Conservation (phyloP, 1,140 invertebrate species). For the Drosophila pandora region DNA sequence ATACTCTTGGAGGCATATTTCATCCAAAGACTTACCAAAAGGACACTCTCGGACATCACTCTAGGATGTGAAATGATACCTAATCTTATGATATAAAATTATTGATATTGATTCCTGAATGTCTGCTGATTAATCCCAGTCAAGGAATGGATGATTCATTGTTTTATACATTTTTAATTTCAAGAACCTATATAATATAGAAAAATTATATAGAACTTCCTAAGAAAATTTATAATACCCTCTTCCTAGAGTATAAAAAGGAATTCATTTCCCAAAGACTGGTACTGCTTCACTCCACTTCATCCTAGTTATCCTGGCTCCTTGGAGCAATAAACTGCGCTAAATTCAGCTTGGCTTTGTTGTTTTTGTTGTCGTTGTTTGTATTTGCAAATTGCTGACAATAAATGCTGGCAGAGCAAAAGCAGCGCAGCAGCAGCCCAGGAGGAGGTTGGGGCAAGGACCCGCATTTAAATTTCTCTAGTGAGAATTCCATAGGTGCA, state of each 20-base stretch:
- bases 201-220: too few relatives aligned
- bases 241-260: slow-evolving; percentile 40
- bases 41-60: too few relatives aligned
- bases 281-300: slow-evolving; percentile 32
- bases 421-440: slow-evolving; percentile 16
- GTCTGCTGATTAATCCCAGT: too few relatives aligned
- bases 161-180: too few relatives aligned
- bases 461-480: slow-evolving; percentile 71
- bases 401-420: slow-evolving; percentile 73
- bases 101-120: too few relatives aligned
- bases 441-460: background rate
- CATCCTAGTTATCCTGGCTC: slow-evolving; percentile 35
- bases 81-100: too few relatives aligned
- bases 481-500: slow-evolving; percentile 64
- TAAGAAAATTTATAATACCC: background rate
- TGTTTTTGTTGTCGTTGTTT: slow-evolving; percentile 53
- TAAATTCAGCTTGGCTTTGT: slow-evolving; percentile 70
- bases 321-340: slow-evolving; percentile 81
- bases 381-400: slow-evolving; percentile 79
- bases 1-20: too few relatives aligned
- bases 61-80: too few relatives aligned
- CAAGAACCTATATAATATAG: too few relatives aligned
- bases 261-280: slow-evolving; percentile 68
- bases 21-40: too few relatives aligned
- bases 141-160: too few relatives aligned